Conservation (phyloP, 2,888 invertebrate species). For the Fabriciana adippe region DNA sequence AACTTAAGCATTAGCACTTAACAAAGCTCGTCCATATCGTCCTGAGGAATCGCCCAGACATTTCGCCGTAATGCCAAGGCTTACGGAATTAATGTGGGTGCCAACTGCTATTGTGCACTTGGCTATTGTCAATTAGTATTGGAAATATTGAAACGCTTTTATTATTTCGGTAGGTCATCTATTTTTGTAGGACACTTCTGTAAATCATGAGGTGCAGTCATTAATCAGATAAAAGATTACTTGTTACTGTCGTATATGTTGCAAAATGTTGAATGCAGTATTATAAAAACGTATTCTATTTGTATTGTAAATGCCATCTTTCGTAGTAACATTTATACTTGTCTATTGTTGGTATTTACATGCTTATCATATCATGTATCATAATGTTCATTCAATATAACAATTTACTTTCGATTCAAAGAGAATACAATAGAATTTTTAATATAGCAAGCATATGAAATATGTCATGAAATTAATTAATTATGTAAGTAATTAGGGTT, state of each 20-base stretch:
- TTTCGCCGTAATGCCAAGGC: conserved; percentile 73
- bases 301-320: conserved; percentile 18
- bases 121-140: conserved; percentile 65
- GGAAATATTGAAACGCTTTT: conserved; percentile 54
- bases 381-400: neutral
- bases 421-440: conserved; percentile 1
- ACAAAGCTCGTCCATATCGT: conserved; percentile 65
- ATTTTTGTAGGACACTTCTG: conserved; percentile 32
- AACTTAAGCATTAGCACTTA: conserved; percentile 60
- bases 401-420: conserved; percentile 10
- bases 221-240: conserved; percentile 33
- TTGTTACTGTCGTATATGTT: conserved; percentile 27
- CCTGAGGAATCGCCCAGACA: conserved; percentile 66
- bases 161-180: conserved; percentile 42
- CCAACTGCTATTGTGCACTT: conserved; percentile 59
- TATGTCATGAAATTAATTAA: too few relatives aligned
- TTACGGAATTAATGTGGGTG: conserved; percentile 60
- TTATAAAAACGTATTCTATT: conserved; percentile 13
- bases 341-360: conserved; percentile 1
- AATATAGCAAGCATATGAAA: neutral
- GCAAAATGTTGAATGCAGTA: conserved; percentile 20
- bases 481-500: too few relatives aligned
- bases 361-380: conserved; percentile 7
- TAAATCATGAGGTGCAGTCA: conserved; percentile 29
- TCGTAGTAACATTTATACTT: conserved; percentile 1